phyloP scores from a whole-genome alignment of 1,140 invertebrate genomes.

The Papilio xuthus region DNA sequence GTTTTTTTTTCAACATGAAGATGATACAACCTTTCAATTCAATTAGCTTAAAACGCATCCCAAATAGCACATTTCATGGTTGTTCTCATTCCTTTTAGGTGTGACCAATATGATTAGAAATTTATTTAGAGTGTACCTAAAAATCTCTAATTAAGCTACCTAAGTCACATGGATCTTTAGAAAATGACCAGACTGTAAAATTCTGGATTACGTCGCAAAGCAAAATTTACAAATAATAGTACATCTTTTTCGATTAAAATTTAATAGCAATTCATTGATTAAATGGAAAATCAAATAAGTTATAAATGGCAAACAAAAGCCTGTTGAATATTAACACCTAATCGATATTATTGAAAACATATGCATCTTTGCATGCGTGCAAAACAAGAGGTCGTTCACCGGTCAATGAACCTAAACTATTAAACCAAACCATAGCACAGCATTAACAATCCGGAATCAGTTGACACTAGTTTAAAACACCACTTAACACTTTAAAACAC shows the following conservation, averaged over 20 bases:
- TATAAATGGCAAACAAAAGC: neutral
- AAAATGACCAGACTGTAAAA: too few relatives aligned
- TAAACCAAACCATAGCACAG: constrained; percentile 5
- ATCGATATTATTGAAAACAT: constrained; percentile 41
- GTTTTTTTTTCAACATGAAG: neutral
- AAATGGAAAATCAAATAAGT: neutral
- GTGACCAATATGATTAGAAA: too few relatives aligned
- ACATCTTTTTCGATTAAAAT: neutral
- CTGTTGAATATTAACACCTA: constrained; percentile 17
- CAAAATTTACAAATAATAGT: too few relatives aligned
- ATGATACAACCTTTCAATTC: too few relatives aligned
- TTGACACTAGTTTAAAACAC: constrained; percentile 42
- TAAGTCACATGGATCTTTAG: too few relatives aligned
- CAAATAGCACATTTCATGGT: too few relatives aligned
- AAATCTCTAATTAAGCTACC: too few relatives aligned
- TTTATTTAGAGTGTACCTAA: too few relatives aligned
- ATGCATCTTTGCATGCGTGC: constrained; percentile 40
- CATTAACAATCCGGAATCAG: neutral
- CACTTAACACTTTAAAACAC: constrained; percentile 41
- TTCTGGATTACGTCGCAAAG: too few relatives aligned
- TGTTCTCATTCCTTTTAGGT: too few relatives aligned
- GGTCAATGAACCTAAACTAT: neutral
- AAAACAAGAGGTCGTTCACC: constrained; percentile 30
- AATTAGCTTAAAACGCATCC: too few relatives aligned
- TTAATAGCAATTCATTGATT: neutral